Conservation (phyloP, 2,888 invertebrate species). For the Tenthredo amoena region DNA sequence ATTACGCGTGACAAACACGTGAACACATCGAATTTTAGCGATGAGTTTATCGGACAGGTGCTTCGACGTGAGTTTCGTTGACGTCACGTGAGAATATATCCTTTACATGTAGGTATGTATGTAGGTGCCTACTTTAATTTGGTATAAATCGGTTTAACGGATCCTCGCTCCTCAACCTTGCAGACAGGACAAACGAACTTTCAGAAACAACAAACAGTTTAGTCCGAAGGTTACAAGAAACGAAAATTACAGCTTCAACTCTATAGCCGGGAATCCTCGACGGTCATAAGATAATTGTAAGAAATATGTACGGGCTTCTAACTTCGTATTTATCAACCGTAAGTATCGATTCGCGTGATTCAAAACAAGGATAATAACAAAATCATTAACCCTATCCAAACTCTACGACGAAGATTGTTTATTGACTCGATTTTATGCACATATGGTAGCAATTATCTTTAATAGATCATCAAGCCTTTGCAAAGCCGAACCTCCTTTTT, state of each 20-base stretch:
- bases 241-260: conserved; percentile 3
- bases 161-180: not conserved
- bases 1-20: conserved; percentile 32
- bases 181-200: conserved; percentile 13
- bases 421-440: not conserved
- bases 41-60: conserved; percentile 11
- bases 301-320: not conserved
- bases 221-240: not conserved
- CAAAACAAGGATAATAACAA: conserved; percentile 25
- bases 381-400: not conserved
- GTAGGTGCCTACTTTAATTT: not conserved
- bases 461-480: not conserved
- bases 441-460: not conserved
- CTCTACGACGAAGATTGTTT: not conserved
- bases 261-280: no score
- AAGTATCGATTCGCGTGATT: conserved; percentile 1
- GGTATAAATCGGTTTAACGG: not conserved
- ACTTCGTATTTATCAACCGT: not conserved
- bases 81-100: conserved; percentile 34
- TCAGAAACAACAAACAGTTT: conserved; percentile 26
- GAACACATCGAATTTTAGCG: conserved; percentile 20
- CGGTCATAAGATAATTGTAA: not conserved
- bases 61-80: conserved; percentile 9
- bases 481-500: not conserved
- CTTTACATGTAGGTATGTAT: not conserved